Conservation (phyloP, 92 coral and sea anemone species). For the Palythoa grandiflora region DNA sequence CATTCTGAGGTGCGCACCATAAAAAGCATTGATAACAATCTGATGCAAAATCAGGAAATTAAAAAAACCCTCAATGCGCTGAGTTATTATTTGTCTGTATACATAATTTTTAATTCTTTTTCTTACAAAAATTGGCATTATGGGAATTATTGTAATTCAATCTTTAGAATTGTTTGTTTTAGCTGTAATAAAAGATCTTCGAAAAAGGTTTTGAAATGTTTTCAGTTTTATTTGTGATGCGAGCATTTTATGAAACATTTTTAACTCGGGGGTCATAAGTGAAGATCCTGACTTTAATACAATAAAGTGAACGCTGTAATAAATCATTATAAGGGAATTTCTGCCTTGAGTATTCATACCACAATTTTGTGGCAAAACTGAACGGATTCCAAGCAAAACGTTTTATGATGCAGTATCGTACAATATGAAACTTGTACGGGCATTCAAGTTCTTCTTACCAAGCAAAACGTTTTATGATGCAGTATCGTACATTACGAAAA, state of each 20-base stretch:
- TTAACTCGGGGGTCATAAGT: too few relatives aligned
- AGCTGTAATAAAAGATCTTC: background rate
- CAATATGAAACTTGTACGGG: too few relatives aligned
- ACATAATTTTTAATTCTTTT: background rate
- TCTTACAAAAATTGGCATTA: background rate
- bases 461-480: too few relatives aligned
- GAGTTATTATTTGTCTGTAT: background rate
- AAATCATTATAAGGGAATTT: too few relatives aligned
- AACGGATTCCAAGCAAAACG: too few relatives aligned
- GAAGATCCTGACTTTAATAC: too few relatives aligned
- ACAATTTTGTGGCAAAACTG: too few relatives aligned
- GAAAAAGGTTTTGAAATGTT: background rate
- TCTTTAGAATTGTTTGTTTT: background rate
- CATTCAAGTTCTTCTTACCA: too few relatives aligned
- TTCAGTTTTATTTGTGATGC: background rate
- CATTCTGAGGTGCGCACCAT: constrained; percentile 23
- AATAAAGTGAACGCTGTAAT: too few relatives aligned
- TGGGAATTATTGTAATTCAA: background rate
- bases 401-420: too few relatives aligned
- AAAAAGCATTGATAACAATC: constrained; percentile 56
- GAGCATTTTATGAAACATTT: background rate
- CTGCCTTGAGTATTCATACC: too few relatives aligned
- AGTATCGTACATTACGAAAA: too few relatives aligned
- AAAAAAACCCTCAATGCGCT: constrained; percentile 18
- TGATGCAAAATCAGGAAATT: constrained; percentile 37